phyloP scores from a whole-genome alignment of 1,140 invertebrate species.

The Yoshiicerus persimilis region DNA sequence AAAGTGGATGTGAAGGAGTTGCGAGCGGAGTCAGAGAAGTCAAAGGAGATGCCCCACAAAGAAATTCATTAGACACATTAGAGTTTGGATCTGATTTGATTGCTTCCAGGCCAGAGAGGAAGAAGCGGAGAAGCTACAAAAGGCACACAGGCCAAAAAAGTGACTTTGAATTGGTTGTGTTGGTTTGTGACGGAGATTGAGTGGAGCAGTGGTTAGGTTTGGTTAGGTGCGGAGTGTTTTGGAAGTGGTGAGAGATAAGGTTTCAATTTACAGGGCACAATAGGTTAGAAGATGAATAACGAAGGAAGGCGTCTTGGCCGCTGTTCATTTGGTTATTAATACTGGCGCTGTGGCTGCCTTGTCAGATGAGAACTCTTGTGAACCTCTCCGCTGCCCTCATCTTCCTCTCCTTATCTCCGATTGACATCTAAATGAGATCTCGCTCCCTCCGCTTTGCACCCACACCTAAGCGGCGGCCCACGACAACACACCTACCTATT shows the following conservation, averaged over 20 bases:
- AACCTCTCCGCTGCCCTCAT: neutral
- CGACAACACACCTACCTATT: neutral
- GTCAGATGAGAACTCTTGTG: neutral
- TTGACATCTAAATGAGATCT: constrained; percentile 37
- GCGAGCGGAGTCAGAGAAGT: neutral
- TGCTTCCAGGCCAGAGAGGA: neutral
- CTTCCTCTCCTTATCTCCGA: neutral
- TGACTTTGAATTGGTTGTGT: neutral
- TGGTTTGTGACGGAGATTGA: neutral
- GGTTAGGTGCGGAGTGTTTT: neutral
- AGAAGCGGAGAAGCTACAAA: neutral
- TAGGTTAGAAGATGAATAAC: constrained; percentile 37
- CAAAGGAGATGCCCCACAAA: neutral
- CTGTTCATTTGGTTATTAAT: constrained; percentile 29
- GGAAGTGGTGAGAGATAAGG: constrained; percentile 35
- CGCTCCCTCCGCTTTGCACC: neutral
- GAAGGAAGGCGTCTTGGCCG: constrained; percentile 17
- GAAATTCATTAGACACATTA: neutral
- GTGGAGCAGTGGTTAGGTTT: neutral
- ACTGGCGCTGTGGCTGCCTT: neutral
- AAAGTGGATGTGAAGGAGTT: neutral
- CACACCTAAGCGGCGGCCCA: neutral
- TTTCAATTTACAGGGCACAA: constrained; percentile 46
- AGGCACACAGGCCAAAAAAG: neutral
- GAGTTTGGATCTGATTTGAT: neutral